phyloP scores from a whole-genome alignment of 2,113 vertebrate genomes.

The Colius striatus region DNA sequence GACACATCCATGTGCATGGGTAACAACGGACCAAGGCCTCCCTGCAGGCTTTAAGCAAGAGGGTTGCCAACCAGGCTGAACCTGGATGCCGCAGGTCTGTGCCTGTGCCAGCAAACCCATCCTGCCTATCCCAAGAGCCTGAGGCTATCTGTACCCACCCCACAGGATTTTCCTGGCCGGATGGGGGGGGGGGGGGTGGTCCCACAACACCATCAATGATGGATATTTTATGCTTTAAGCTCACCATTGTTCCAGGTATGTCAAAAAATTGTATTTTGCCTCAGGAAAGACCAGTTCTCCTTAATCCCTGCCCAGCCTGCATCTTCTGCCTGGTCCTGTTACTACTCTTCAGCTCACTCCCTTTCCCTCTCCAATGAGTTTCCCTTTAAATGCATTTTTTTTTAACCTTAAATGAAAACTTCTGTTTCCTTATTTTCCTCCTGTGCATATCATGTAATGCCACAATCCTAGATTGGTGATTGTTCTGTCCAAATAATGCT shows the following conservation, averaged over 20 bases:
- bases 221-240: not conserved
- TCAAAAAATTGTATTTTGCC: not conserved
- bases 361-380: not conserved
- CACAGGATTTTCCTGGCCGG: rapidly evolving
- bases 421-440: conserved; percentile 11
- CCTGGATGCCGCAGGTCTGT: not conserved
- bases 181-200: too few relatives aligned
- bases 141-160: not conserved
- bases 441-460: not conserved
- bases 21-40: rapidly evolving
- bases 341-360: not conserved
- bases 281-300: not conserved
- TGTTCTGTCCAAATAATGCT: conserved; percentile 21
- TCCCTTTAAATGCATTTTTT: not conserved
- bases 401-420: not conserved
- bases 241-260: not conserved
- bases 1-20: rapidly evolving
- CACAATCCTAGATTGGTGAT: not conserved
- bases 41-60: not conserved
- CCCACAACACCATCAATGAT: rapidly evolving
- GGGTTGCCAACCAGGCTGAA: not conserved
- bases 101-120: not conserved
- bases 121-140: not conserved
- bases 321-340: not conserved
- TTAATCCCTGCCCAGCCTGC: not conserved